Percentiles rank a stretch among this genome's conserved stretches.
phyloP scores from a whole-genome alignment of 1,140 invertebrate genomes.

The Cyphomyrmex costatus region DNA sequence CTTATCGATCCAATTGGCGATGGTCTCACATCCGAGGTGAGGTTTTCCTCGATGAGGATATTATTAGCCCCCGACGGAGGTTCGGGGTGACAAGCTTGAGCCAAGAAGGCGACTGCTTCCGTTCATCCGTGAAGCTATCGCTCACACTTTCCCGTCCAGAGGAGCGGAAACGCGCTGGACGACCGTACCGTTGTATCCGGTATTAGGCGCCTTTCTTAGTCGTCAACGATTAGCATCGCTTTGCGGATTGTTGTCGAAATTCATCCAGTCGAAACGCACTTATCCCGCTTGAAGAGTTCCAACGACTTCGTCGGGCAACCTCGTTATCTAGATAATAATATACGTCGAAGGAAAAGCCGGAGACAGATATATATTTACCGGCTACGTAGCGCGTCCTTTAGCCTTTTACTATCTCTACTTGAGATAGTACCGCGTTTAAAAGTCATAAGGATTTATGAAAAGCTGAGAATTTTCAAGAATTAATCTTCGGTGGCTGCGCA shows the following conservation, averaged over 20 bases:
- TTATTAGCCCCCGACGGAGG: conserved; percentile 64
- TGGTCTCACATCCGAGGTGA: not conserved
- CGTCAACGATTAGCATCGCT: conserved; percentile 46
- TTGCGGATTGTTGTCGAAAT: conserved; percentile 38
- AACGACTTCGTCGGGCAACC: not conserved
- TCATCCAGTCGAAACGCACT: conserved; percentile 45
- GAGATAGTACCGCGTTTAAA: not conserved
- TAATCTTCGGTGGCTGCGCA: conserved; percentile 1
- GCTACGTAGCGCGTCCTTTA: not conserved
- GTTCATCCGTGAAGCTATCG: conserved; percentile 42
- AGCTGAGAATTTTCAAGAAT: conserved; percentile 40
- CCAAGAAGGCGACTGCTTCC: conserved; percentile 55
- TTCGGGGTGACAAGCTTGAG: conserved; percentile 59
- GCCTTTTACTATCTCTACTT: not conserved
- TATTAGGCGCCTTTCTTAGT: conserved; percentile 23
- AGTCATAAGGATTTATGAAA: conserved; percentile 28
- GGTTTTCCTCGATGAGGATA: conserved; percentile 59
- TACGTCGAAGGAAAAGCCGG: not conserved
- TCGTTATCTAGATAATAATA: conserved; percentile 47
- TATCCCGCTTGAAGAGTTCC: conserved; percentile 20
- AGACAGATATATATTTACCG: conserved; percentile 13
- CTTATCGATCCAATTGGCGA: conserved; percentile 62
- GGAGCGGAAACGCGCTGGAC: conserved; percentile 39
- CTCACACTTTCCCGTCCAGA: conserved; percentile 39
- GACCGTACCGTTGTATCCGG: conserved; percentile 47